Conservation (phyloP, 2,113 vertebrate species). For the Cyanocitta stelleri region DNA sequence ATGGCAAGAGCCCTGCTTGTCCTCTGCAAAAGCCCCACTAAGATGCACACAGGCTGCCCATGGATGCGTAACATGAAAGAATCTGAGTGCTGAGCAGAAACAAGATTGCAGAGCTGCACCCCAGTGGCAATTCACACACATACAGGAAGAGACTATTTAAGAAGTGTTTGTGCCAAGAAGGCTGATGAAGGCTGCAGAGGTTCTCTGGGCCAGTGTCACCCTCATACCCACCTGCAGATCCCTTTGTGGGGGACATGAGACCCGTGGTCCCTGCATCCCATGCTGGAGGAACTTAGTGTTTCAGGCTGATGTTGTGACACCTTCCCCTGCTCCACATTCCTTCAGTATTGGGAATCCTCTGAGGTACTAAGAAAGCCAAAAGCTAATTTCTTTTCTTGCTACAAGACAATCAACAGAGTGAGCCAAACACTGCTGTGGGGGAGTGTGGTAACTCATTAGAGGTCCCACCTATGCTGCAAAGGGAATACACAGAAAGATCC, state of each 20-base stretch:
- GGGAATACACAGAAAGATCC: neutral
- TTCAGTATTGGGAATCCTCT: neutral
- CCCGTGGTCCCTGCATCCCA: neutral
- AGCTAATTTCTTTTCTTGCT: neutral
- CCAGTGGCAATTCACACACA: neutral
- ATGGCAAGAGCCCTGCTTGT: neutral
- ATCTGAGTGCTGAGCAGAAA: neutral
- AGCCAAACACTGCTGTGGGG: neutral
- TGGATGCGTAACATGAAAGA: rapidly evolving
- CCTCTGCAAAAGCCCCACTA: neutral
- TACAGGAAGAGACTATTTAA: neutral
- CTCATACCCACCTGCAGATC: neutral
- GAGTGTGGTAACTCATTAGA: neutral
- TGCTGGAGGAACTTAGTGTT: neutral
- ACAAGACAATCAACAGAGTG: neutral
- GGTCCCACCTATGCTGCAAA: neutral
- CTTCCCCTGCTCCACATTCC: neutral
- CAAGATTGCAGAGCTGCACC: neutral
- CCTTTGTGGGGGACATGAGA: neutral
- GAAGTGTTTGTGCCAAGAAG: neutral
- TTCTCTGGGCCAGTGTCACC: neutral
- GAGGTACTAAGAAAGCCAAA: neutral
- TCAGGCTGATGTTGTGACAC: neutral
- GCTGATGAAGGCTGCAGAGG: neutral
- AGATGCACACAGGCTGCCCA: rapidly evolving